phyloP scores from a whole-genome alignment of 2,888 invertebrate species.

The Zhuqinia jingwanae region DNA sequence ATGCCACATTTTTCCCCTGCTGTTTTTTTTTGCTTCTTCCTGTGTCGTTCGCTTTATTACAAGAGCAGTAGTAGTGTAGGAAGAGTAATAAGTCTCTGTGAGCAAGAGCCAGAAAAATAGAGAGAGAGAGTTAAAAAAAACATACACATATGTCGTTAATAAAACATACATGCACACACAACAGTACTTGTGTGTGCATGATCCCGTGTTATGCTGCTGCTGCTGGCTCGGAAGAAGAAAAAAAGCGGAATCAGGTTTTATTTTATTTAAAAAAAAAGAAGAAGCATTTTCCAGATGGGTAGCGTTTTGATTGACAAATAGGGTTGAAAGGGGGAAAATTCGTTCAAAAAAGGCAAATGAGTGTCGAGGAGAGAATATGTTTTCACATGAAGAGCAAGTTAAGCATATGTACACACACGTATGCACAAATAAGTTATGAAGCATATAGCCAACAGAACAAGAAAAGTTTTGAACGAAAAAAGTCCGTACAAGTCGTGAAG shows the following conservation, averaged over 20 bases:
- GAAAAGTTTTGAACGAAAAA: not conserved
- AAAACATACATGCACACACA: not conserved
- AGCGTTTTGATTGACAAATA: slow-evolving; percentile 73
- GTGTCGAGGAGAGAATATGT: not conserved
- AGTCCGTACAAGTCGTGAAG: not conserved
- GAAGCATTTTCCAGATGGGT: slow-evolving; percentile 74
- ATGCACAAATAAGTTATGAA: not conserved
- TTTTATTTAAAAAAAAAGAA: too few relatives aligned
- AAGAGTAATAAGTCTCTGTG: not conserved
- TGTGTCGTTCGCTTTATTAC: slow-evolving; percentile 8
- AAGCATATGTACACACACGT: not conserved
- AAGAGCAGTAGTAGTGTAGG: not conserved
- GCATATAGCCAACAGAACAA: not conserved
- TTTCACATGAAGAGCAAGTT: not conserved
- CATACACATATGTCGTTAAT: not conserved
- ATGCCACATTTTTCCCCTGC: slow-evolving; percentile 41
- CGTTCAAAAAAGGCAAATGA: slow-evolving; percentile 50
- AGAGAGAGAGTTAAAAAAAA: not conserved
- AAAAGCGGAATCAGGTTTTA: slow-evolving; percentile 67
- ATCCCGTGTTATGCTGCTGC: slow-evolving; percentile 8
- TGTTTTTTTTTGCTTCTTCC: not conserved
- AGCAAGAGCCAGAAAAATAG: not conserved
- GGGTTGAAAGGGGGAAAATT: slow-evolving; percentile 53
- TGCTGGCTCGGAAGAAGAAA: slow-evolving; percentile 27
- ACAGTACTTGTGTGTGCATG: slow-evolving; percentile 27